A percentile compares a stretch with the other conserved stretches of the same genome.
These are phyloP conservation scores for Chelidonichthys spinosus DNA, from an alignment of 2,797 vertebrate species.

Conservation along the genomic window DNA sequence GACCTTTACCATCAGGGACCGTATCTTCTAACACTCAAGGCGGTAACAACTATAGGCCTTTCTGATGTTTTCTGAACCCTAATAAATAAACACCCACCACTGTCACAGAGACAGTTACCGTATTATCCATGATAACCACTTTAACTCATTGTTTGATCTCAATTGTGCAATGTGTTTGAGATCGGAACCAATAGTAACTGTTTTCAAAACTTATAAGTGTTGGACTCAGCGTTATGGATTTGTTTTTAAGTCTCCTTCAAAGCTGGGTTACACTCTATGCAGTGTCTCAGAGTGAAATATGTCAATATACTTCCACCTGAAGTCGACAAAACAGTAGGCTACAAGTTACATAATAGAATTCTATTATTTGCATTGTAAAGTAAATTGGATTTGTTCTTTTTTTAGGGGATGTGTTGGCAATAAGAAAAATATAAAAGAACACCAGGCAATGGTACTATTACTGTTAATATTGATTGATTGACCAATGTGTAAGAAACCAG, in stretches of 20 bases:
- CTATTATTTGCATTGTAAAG: background rate
- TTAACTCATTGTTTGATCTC: background rate
- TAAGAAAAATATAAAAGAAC: background rate
- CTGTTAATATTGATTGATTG: too few relatives aligned
- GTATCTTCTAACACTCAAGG: background rate
- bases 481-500: background rate
- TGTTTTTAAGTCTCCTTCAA: background rate
- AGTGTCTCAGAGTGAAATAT: background rate
- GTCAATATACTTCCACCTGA: background rate
- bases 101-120: background rate
- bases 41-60: background rate
- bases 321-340: background rate
- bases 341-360: too few relatives aligned
- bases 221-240: background rate
- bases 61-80: background rate
- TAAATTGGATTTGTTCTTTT: background rate
- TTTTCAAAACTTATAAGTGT: too few relatives aligned
- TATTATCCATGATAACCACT: background rate
- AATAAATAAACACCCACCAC: background rate
- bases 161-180: background rate
- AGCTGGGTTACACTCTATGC: too few relatives aligned
- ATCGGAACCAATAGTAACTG: background rate
- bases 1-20: too few relatives aligned
- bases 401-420: background rate
- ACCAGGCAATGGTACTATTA: too few relatives aligned